Percentiles rank a stretch among this genome's conserved stretches.
These are phyloP conservation scores for Drosophila melanosoma DNA, from an alignment of 2,888 invertebrate species.

Conservation along the genomic window DNA sequence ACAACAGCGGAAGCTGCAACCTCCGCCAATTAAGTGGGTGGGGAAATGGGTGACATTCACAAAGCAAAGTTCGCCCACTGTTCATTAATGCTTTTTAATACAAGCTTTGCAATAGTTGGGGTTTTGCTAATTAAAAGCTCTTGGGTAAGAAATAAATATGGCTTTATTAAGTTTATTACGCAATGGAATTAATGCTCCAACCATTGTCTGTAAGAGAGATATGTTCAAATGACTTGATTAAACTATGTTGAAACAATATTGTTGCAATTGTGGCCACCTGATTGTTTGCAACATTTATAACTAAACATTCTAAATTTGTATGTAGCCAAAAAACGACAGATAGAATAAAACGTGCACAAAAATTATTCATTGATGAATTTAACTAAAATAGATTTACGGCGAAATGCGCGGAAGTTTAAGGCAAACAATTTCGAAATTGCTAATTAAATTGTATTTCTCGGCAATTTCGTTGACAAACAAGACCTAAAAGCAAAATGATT, in stretches of 20 bases:
- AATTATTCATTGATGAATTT: constrained; percentile 10
- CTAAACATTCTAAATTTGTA: background rate
- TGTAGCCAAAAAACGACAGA: background rate
- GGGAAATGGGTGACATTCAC: constrained; percentile 25
- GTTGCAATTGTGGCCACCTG: too few relatives aligned
- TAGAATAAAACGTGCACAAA: background rate
- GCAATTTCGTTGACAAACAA: background rate
- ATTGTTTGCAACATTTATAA: background rate
- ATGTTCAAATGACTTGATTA: background rate
- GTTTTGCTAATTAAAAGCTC: background rate
- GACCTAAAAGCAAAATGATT: background rate
- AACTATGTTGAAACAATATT: too few relatives aligned
- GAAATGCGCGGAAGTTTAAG: background rate
- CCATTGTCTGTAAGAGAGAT: background rate
- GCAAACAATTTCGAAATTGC: constrained; percentile 4
- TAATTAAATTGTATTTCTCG: background rate
- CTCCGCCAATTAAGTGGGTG: constrained; percentile 23
- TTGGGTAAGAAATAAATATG: constrained; percentile 7
- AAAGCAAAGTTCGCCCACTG: background rate
- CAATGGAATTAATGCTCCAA: background rate
- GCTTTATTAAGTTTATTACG: background rate
- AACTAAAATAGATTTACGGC: constrained; percentile 19
- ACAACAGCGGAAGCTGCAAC: constrained; percentile 35
- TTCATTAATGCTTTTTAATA: constrained; percentile 17
- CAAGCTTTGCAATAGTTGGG: background rate